These are phyloP conservation scores for Mechanitis messenoides DNA, from an alignment of 2,888 invertebrate species.

Conservation along the genomic window DNA sequence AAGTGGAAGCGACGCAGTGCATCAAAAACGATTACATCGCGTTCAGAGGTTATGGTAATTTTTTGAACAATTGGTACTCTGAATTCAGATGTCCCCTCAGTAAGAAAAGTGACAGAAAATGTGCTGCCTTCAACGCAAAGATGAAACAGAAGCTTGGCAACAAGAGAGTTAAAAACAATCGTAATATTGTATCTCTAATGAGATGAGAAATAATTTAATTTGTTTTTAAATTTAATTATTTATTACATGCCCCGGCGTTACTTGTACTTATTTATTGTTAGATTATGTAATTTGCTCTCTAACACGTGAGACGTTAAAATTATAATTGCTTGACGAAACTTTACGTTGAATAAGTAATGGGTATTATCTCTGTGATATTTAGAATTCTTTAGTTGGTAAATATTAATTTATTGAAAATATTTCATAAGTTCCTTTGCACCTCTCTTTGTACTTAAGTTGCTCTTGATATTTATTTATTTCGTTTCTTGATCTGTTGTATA, in stretches of 20 bases:
- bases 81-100: conserved; percentile 63
- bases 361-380: conserved; percentile 77
- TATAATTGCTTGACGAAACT: conserved; percentile 66
- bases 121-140: conserved; percentile 47
- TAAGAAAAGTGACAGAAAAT: conserved; percentile 46
- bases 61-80: conserved; percentile 77
- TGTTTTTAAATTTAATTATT: conserved; percentile 24
- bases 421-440: conserved; percentile 55
- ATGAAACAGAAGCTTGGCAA: conserved; percentile 48
- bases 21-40: conserved; percentile 79
- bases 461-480: conserved; percentile 24
- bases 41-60: conserved; percentile 75
- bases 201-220: conserved; percentile 26
- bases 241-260: conserved; percentile 30
- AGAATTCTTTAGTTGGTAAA: conserved; percentile 70
- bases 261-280: conserved; percentile 42
- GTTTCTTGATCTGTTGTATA: conserved; percentile 23
- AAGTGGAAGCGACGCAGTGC: conserved; percentile 72
- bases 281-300: conserved; percentile 37
- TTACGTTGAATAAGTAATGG: conserved; percentile 72
- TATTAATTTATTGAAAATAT: conserved; percentile 71
- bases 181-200: conserved; percentile 28
- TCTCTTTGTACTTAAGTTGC: conserved; percentile 24
- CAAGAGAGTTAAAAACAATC: conserved; percentile 32
- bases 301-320: conserved; percentile 45